phyloP scores from a whole-genome alignment of 2,797 vertebrate species.

The Sebastes steindachneri region DNA sequence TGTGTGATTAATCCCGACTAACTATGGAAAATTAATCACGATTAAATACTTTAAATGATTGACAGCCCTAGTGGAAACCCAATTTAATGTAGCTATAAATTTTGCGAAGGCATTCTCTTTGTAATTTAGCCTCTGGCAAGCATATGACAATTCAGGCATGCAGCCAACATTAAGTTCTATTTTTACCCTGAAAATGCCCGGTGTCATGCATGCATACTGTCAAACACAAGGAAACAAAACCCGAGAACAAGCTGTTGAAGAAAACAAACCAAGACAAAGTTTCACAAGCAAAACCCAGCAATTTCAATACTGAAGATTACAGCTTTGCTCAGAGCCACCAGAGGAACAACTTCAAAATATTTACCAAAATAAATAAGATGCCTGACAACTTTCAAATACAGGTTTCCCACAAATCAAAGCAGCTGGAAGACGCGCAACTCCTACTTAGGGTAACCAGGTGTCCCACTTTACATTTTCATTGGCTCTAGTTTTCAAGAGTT shows the following conservation, averaged over 20 bases:
- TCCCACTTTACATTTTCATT: too few relatives aligned
- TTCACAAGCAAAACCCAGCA: background rate
- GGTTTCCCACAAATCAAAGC: background rate
- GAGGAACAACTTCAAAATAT: background rate
- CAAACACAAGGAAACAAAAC: background rate
- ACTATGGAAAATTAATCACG: too few relatives aligned
- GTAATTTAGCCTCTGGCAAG: background rate
- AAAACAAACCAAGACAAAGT: background rate
- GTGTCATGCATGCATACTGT: conserved; percentile 17
- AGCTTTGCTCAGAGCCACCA: background rate
- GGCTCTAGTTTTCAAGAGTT: too few relatives aligned
- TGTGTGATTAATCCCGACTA: too few relatives aligned
- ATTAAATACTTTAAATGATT: too few relatives aligned
- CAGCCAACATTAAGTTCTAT: conserved; percentile 52
- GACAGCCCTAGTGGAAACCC: too few relatives aligned
- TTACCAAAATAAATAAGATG: background rate
- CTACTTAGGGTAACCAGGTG: background rate
- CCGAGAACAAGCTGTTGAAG: background rate
- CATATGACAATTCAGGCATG: conserved; percentile 51
- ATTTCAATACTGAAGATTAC: background rate
- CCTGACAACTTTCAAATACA: background rate
- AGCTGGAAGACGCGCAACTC: background rate
- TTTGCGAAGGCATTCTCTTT: background rate
- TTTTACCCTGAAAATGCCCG: conserved; percentile 51
- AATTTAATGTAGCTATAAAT: background rate